These are phyloP conservation scores for Myotis lucifugus DNA, from an alignment of 2,113 vertebrate genomes.

Conservation along the genomic window DNA sequence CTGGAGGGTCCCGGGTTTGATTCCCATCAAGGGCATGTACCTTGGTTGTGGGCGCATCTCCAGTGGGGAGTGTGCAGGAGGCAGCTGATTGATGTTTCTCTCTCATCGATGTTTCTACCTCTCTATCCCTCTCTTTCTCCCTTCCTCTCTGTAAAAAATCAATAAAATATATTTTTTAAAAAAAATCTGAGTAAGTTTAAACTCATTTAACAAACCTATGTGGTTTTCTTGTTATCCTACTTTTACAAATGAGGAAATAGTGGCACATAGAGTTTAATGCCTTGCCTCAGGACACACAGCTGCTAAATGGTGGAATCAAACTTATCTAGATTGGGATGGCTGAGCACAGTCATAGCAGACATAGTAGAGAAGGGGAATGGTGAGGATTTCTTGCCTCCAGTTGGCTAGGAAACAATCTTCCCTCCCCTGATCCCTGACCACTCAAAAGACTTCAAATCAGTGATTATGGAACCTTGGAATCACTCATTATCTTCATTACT, in stretches of 20 bases:
- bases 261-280: background rate
- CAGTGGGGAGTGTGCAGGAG: no score
- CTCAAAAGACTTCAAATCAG: background rate
- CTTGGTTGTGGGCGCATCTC: no score
- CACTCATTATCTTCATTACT: background rate
- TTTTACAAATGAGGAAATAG: conserved; percentile 44
- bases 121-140: no score
- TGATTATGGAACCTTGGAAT: conserved; percentile 15
- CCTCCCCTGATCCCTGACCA: background rate
- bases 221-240: conserved; percentile 4
- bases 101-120: no score
- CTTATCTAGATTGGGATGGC: background rate
- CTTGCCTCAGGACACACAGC: background rate
- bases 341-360: background rate
- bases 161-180: no score
- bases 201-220: background rate
- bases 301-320: background rate
- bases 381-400: background rate
- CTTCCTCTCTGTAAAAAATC: no score
- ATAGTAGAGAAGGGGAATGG: background rate
- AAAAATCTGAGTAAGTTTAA: background rate
- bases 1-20: no score
- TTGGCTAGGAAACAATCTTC: background rate
- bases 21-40: no score
- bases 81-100: no score